Base-by-base conservation (phyloP, 2,888 invertebrate genomes). In the Thereva unica region DNA sequence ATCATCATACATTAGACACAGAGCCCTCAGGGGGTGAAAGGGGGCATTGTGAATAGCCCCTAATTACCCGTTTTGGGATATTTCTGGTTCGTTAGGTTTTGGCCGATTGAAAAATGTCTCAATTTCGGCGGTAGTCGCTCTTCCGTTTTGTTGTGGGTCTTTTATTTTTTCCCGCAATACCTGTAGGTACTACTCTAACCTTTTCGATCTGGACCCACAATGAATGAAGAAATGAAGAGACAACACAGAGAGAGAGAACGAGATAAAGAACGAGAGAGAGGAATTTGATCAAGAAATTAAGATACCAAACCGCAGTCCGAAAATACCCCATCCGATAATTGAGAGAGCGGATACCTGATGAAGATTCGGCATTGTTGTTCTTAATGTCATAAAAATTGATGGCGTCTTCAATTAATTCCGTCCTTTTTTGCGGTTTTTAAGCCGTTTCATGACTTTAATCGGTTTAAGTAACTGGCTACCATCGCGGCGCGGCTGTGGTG, bases 31-130 rank as follows among this genome's bases (percentile, higher is more conserved):
- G 23, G 23, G 23, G 23, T 23, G 40, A 45, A 47, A 55, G 44
- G 54, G 56, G 44, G 41, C 49, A 42, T 56, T 56, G 57, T 57
- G 35, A 49, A 56, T 50, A 57, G 45, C 66, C 61, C 66, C 66
- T 68, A 68, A 68, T 68, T 68, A 68, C 55, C 55, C 41, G 52
- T 64, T 52, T 67, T 55, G 56, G 23, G 68, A 55, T 55, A 63
- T 64, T 64, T 23, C 56, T 68, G 56, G 34, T 67, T 67, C 57
- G 44, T 49, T 67, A 61, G 23, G 55, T n/a, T 35, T 35, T 35
- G 52, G 45, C 55, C 66, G 68, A 68, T 68, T 66, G 68, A 66
- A 66, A 68, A 68, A 68, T 68, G 68, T 68, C 68, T 68, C 68
- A 68, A 68, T 68, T 68, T 66, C 42, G 55, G 52, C 49, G 50